phyloP scores from a whole-genome alignment of 2,113 vertebrate species.

The Tetraodon nigroviridis region DNA sequence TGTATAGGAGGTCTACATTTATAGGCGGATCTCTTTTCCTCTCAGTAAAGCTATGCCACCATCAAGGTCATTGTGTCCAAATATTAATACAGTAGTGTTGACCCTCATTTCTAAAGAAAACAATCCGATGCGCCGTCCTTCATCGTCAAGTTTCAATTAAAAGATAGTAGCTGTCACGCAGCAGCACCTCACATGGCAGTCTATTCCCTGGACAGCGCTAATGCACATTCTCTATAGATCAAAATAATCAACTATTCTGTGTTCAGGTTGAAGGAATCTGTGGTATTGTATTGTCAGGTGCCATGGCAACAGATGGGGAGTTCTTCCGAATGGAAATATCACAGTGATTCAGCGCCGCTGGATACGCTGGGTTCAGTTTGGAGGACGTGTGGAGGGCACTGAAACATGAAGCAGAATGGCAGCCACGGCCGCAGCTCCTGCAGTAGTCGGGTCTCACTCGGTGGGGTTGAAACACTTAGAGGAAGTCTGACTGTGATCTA shows the following conservation, averaged over 20 bases:
- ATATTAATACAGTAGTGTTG: slow-evolving; percentile 5
- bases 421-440: slow-evolving; percentile 36
- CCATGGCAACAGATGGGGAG: slow-evolving; percentile 50
- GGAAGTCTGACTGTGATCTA: slow-evolving; percentile 49
- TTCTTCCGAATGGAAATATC: slow-evolving; percentile 55
- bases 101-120: slow-evolving; percentile 26
- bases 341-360: slow-evolving; percentile 67
- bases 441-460: slow-evolving; percentile 37
- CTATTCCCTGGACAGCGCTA: slow-evolving; percentile 29
- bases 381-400: no score
- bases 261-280: slow-evolving; percentile 1
- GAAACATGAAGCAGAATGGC: background rate
- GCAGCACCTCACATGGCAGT: slow-evolving; percentile 44
- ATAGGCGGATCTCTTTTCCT: slow-evolving; percentile 45
- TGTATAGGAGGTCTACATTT: slow-evolving; percentile 40
- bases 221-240: slow-evolving; percentile 30
- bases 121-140: slow-evolving; percentile 31
- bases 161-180: slow-evolving; percentile 67
- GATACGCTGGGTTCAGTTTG: slow-evolving; percentile 19
- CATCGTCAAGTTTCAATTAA: slow-evolving; percentile 44
- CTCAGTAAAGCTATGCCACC: slow-evolving; percentile 69
- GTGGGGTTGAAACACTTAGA: slow-evolving; percentile 26
- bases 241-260: slow-evolving; percentile 24
- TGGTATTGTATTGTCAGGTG: slow-evolving; percentile 23
- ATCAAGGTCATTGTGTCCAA: slow-evolving; percentile 43